Conservation (phyloP, 37 sponge, comb jelly and placozoan species). For the Oscarella lobularis region DNA sequence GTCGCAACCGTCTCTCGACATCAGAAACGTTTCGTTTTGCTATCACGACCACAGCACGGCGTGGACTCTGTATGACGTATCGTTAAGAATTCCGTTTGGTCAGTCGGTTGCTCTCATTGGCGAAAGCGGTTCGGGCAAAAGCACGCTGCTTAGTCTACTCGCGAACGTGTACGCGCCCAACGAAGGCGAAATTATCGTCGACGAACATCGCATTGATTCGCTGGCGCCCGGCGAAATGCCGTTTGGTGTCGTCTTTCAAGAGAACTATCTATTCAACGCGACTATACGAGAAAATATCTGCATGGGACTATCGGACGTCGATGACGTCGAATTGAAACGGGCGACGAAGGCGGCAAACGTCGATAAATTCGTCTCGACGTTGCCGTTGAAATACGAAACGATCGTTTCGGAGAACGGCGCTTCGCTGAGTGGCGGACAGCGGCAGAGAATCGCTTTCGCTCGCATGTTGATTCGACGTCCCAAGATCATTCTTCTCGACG, state of each 20-base stretch:
- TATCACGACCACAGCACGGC: slow-evolving; percentile 22
- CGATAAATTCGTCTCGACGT: neutral
- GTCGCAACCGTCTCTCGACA: neutral
- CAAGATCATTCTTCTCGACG: neutral
- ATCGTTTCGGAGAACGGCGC: neutral
- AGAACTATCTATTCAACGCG: neutral
- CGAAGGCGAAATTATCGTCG: slow-evolving; percentile 19
- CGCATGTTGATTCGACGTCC: neutral
- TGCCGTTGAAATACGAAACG: neutral
- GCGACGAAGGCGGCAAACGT: neutral
- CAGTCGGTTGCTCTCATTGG: slow-evolving; percentile 45
- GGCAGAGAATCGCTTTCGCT: neutral
- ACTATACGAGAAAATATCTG: neutral
- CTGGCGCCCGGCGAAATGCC: neutral
- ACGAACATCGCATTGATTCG: slow-evolving; percentile 1
- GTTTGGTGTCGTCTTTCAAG: neutral
- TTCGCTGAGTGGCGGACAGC: neutral
- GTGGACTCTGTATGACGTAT: slow-evolving; percentile 46
- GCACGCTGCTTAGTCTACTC: slow-evolving; percentile 37
- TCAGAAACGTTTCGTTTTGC: slow-evolving; percentile 26
- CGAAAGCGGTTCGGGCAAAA: slow-evolving; percentile 49
- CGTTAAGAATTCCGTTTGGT: slow-evolving; percentile 16
- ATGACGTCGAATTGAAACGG: neutral
- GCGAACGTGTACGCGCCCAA: slow-evolving; percentile 30
- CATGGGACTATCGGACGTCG: neutral